Evolutionary conservation across 1,140 invertebrate species (phyloP), one percentile per base, ranked within the genome.

Genomic region (Drosophila seguyi): DNA sequence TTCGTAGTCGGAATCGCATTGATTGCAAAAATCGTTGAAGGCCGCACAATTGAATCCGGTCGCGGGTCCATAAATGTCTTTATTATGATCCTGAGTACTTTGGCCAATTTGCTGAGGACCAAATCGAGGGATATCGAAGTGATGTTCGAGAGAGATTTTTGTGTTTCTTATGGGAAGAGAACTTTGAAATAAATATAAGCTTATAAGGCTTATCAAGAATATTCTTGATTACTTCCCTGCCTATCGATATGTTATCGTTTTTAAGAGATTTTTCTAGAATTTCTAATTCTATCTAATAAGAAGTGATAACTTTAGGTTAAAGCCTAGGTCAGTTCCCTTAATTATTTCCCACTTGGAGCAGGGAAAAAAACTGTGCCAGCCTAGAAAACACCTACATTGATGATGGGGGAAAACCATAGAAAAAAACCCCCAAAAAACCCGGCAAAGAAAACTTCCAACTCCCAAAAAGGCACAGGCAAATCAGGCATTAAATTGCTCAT

Each of bases 1-100:
- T 52, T 81, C 36, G 22, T 78, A 39, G 57, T 42, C 58, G 38
- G 31, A 58, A n/a, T 42, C 53, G 48, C 56, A 62, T 61, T 72
- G 79, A 66, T 76, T 73, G 66, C 65, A 74, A 63, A 71, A 81
- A 81, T 79, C 56, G 68, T 85, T 75, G 81, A 75, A 62, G 69
- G 76, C 71, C 80, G 75, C 80, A 83, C 80, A 83, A 83, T 82
- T 82, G 80, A 79, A 79, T 83, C 68, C 67, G 36, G 42, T 72
- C 58, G 41, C 67, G 65, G 75, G 63, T 48, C 67, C 75, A 87
- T 87, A 83, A 87, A 87, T 86, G 84, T 83, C 83, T 88, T 88
- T 79, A 87, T 86, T 86, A 83, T 83, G 67, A 75, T 76, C 67
- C 55, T 84, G 75, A 86, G 63, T 85, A 75, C 68, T 55, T 63